These are phyloP conservation scores for Thomomys bottae DNA, from an alignment of 2,113 vertebrate species.

Conservation along the genomic window DNA sequence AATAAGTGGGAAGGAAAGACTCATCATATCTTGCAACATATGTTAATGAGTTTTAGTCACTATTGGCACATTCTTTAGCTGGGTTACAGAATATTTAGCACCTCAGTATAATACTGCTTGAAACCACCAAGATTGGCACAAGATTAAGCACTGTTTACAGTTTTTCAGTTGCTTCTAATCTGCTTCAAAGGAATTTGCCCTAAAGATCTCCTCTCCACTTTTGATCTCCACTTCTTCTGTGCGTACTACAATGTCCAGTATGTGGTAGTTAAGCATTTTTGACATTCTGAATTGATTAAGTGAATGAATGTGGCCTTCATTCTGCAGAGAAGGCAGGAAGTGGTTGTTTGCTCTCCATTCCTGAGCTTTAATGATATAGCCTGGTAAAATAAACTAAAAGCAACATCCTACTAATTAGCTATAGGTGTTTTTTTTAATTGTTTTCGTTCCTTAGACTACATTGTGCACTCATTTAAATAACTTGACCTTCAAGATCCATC, in stretches of 20 bases:
- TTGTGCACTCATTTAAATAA: background rate
- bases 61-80: background rate
- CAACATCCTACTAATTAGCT: background rate
- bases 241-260: background rate
- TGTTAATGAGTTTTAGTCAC: slow-evolving; percentile 59
- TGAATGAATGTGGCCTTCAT: background rate
- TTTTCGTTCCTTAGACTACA: background rate
- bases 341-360: background rate
- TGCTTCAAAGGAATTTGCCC: background rate
- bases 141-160: slow-evolving; percentile 40
- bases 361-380: background rate
- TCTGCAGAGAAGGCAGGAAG: background rate
- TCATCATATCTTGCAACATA: background rate
- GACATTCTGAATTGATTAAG: slow-evolving; percentile 27
- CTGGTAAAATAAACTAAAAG: background rate
- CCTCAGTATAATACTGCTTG: slow-evolving; percentile 55
- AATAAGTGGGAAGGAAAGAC: slow-evolving; percentile 6
- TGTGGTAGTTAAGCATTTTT: background rate
- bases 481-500: slow-evolving; percentile 27
- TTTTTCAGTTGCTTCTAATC: slow-evolving; percentile 4
- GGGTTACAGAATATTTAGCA: slow-evolving; percentile 57
- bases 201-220: background rate
- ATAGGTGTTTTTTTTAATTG: background rate
- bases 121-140: too few relatives aligned
- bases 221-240: background rate